Conservation (phyloP, 1,140 invertebrate species). For the Ceratina calcarata region DNA sequence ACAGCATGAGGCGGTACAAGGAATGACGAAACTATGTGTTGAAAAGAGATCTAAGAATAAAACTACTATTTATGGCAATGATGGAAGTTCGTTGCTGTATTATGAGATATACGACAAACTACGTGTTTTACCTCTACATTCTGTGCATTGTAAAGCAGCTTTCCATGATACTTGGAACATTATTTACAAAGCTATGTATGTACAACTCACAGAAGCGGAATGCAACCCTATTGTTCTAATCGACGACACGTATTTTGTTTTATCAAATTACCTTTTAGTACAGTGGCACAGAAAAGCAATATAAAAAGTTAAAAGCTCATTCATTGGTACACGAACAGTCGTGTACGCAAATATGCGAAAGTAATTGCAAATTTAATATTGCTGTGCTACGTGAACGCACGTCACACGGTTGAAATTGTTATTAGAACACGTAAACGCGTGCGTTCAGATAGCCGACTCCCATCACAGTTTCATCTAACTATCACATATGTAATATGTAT, state of each 20-base stretch:
- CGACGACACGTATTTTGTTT: conserved; percentile 12
- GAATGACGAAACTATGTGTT: not conserved
- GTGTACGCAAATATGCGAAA: not conserved
- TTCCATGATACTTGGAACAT: no score
- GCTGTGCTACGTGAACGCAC: not conserved
- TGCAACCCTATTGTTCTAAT: no score
- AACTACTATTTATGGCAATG: no score
- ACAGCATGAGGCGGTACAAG: no score
- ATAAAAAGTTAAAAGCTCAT: conserved; percentile 12
- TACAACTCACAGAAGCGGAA: no score
- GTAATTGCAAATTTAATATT: conserved; percentile 35
- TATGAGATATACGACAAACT: no score
- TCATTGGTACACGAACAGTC: no score
- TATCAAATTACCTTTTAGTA: not conserved
- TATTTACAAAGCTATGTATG: no score
- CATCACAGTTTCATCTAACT: not conserved
- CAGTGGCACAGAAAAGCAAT: not conserved
- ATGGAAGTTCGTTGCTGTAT: no score
- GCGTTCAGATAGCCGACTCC: not conserved
- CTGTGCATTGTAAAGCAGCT: no score
- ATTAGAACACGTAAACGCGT: not conserved
- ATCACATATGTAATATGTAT: conserved; percentile 8
- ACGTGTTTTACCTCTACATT: no score
- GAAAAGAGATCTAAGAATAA: not conserved
- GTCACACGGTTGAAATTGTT: conserved; percentile 20